Percentiles rank a stretch among this genome's conserved stretches.
phyloP scores from a whole-genome alignment of 2,797 vertebrate genomes.

The Champsocephalus esox region DNA sequence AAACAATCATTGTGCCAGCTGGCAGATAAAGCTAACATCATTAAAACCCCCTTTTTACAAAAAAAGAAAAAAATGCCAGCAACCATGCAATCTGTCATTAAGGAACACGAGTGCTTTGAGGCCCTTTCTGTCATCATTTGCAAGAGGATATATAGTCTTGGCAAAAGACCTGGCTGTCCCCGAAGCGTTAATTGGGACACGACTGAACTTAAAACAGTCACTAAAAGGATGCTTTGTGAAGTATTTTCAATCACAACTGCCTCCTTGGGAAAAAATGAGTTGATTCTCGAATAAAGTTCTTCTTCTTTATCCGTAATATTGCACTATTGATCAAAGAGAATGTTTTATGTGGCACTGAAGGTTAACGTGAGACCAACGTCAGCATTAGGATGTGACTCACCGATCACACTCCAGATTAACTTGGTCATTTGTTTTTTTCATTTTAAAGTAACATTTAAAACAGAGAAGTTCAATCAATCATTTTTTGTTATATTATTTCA shows the following conservation, averaged over 20 bases:
- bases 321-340: conserved; percentile 59
- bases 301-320: conserved; percentile 49
- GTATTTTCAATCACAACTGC: conserved; percentile 47
- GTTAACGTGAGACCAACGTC: conserved; percentile 64
- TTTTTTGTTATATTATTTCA: neutral
- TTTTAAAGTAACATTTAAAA: neutral
- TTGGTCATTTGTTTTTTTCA: neutral
- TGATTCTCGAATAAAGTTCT: conserved; percentile 51
- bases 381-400: conserved; percentile 60
- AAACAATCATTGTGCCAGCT: conserved; percentile 67
- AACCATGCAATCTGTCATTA: conserved; percentile 64
- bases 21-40: conserved; percentile 58
- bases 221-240: conserved; percentile 57
- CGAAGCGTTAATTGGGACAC: conserved; percentile 60
- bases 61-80: conserved; percentile 25
- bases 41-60: conserved; percentile 32
- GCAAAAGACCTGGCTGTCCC: conserved; percentile 52
- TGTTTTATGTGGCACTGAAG: conserved; percentile 39
- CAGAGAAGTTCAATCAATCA: neutral
- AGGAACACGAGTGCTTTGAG: conserved; percentile 67
- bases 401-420: conserved; percentile 35
- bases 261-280: conserved; percentile 45
- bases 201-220: conserved; percentile 60
- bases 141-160: conserved; percentile 60
- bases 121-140: conserved; percentile 63